phyloP scores from a whole-genome alignment of 2,797 vertebrate genomes.

The Etheostoma nigrum region DNA sequence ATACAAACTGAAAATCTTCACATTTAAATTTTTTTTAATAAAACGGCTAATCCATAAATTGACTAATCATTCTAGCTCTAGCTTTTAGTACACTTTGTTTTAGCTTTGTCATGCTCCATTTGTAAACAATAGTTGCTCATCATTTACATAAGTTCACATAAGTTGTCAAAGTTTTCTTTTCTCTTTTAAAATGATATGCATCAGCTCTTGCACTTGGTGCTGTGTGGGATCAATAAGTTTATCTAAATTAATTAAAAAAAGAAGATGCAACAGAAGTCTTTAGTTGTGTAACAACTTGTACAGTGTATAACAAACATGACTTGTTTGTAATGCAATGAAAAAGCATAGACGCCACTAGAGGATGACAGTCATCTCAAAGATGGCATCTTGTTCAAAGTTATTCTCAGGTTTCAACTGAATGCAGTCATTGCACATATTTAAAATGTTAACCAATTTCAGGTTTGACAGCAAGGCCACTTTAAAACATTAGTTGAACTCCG shows the following conservation, averaged over 20 bases:
- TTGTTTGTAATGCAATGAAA: not conserved
- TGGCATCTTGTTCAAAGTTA: not conserved
- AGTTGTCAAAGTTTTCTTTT: not conserved
- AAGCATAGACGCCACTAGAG: constrained; percentile 42
- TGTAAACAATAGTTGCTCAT: not conserved
- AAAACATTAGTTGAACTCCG: constrained; percentile 5
- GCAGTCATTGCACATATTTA: not conserved
- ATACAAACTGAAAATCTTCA: not conserved
- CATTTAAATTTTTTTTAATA: too few relatives aligned
- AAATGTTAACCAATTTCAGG: not conserved
- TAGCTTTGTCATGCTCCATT: not conserved
- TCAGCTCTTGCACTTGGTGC: not conserved
- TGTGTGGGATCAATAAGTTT: not conserved
- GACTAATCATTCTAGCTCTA: not conserved
- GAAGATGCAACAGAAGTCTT: not conserved
- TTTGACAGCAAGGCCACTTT: not conserved
- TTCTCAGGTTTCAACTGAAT: not conserved
- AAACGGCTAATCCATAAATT: not conserved
- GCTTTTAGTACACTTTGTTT: not conserved
- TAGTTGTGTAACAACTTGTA: not conserved
- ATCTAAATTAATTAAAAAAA: not conserved
- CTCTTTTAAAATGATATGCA: not conserved
- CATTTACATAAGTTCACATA: too few relatives aligned
- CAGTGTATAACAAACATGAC: not conserved
- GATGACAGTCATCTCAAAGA: constrained; percentile 15